These are phyloP conservation scores for Cancer borealis DNA, from an alignment of 2,888 invertebrate species.

Conservation along the genomic window DNA sequence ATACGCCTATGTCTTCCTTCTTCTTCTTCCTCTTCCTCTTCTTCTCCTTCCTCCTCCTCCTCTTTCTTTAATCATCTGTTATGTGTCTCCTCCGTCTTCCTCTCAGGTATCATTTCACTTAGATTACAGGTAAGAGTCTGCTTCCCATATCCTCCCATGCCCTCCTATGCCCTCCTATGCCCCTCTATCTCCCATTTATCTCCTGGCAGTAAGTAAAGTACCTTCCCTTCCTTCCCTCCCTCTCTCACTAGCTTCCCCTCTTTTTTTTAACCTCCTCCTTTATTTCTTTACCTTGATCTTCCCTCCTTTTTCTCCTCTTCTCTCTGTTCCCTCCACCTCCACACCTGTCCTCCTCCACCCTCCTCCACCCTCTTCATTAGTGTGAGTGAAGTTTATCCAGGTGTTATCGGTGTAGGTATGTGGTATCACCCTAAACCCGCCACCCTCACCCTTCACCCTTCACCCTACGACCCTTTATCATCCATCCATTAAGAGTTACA, in stretches of 20 bases:
- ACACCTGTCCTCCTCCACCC: not conserved
- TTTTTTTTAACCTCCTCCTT: not conserved
- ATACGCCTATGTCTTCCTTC: no score
- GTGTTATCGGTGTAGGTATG: not conserved
- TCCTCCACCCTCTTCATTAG: not conserved
- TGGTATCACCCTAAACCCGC: not conserved
- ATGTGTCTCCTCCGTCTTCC: not conserved
- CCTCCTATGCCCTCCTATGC: not conserved
- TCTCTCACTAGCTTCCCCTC: not conserved
- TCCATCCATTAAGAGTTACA: not conserved
- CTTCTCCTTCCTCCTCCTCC: no score
- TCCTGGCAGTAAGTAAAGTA: not conserved
- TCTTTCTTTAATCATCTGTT: not conserved
- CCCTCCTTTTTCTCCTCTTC: not conserved
- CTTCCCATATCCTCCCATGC: not conserved
- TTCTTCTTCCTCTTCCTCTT: not conserved
- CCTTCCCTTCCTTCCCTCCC: not conserved
- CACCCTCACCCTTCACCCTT: not conserved
- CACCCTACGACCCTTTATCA: not conserved
- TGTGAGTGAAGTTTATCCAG: not conserved
- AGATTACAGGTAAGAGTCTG: not conserved
- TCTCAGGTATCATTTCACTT: not conserved
- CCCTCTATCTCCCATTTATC: not conserved
- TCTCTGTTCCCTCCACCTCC: not conserved
- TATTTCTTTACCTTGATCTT: no score